These are phyloP conservation scores for Seriola quinqueradiata DNA, from an alignment of 2,113 vertebrate species.

Conservation along the genomic window DNA sequence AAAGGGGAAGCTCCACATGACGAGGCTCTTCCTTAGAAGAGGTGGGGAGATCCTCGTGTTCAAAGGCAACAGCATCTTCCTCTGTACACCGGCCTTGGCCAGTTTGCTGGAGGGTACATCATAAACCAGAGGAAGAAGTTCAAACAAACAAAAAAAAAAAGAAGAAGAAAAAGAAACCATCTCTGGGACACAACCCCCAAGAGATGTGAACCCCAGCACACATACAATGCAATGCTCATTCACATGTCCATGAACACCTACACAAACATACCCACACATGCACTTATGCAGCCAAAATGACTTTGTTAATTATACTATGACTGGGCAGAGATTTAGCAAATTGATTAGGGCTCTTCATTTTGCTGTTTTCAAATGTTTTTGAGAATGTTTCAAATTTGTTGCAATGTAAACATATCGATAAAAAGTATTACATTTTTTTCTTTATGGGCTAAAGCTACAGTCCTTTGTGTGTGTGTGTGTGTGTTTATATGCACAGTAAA, in stretches of 20 bases:
- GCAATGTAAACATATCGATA: no score
- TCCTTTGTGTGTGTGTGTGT: background rate
- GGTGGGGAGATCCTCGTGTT: constrained; percentile 36
- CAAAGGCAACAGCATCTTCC: constrained; percentile 46
- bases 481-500: constrained; percentile 10
- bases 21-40: constrained; percentile 24
- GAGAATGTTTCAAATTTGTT: no score
- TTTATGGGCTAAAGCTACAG: background rate
- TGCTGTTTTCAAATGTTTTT: no score
- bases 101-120: constrained; percentile 46
- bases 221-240: constrained; percentile 48
- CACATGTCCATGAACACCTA: constrained; percentile 56
- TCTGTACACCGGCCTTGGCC: constrained; percentile 18
- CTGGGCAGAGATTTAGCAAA: constrained; percentile 24
- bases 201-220: constrained; percentile 50
- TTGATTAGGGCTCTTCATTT: constrained; percentile 5
- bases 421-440: no score
- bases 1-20: constrained; percentile 42
- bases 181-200: constrained; percentile 34
- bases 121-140: constrained; percentile 17
- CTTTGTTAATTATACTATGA: constrained; percentile 60
- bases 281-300: constrained; percentile 29
- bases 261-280: constrained; percentile 48
- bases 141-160: constrained; percentile 17
- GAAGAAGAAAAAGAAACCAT: constrained; percentile 11